phyloP scores from a whole-genome alignment of 2,113 vertebrate genomes.

The Crypturellus undulatus region DNA sequence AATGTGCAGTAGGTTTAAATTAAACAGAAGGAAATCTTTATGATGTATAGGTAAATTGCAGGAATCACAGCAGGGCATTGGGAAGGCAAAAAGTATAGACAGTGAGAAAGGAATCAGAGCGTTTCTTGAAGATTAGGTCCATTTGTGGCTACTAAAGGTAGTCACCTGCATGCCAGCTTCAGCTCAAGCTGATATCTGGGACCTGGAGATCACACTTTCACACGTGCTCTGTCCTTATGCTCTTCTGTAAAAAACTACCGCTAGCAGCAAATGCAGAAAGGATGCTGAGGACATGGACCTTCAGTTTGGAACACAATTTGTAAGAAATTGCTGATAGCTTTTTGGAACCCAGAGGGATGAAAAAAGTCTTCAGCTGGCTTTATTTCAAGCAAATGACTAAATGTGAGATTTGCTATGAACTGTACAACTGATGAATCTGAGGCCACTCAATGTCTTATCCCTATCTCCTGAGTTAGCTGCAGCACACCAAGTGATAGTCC shows the following conservation, averaged over 20 bases:
- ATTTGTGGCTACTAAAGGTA: not conserved
- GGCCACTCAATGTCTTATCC: not conserved
- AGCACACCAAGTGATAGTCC: not conserved
- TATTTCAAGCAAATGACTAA: conserved; percentile 30
- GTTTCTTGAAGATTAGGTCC: conserved; percentile 38
- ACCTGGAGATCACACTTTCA: conserved; percentile 15
- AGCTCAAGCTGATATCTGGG: conserved; percentile 1
- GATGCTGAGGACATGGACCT: not conserved
- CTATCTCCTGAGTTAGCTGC: not conserved
- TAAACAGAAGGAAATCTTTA: conserved; percentile 31
- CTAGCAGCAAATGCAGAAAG: conserved; percentile 14
- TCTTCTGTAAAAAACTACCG: not conserved
- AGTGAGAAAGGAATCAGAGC: not conserved
- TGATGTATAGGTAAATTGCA: not conserved
- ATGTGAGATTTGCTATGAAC: not conserved
- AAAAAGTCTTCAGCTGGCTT: conserved; percentile 25
- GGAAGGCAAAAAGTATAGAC: not conserved
- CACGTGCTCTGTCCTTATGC: not conserved
- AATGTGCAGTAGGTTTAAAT: not conserved
- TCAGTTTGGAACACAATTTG: not conserved
- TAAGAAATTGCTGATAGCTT: conserved; percentile 41
- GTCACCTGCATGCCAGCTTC: not conserved
- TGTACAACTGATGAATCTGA: not conserved
- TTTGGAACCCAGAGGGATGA: not conserved
- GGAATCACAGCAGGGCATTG: not conserved